These are phyloP conservation scores for silkworm (Bombyx mori) DNA, from an alignment of 1,140 invertebrate species.

Conservation along the genomic window DNA sequence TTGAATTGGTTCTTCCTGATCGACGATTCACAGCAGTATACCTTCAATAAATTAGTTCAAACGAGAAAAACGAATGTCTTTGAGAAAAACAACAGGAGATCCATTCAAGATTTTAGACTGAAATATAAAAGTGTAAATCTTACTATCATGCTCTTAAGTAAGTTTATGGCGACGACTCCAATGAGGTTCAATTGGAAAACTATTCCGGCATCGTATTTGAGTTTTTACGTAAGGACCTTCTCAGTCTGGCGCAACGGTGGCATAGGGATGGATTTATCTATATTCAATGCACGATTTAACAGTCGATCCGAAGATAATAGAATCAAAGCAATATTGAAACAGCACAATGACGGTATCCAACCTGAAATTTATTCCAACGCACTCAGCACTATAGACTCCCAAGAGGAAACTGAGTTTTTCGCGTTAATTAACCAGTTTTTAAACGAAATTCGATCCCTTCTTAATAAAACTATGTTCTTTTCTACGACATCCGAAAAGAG, in stretches of 20 bases:
- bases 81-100: slow-evolving; percentile 25
- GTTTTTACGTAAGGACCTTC: slow-evolving; percentile 48
- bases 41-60: slow-evolving; percentile 2
- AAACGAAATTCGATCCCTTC: slow-evolving; percentile 32
- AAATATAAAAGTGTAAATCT: slow-evolving; percentile 46
- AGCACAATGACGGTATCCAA: slow-evolving; percentile 48
- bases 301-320: slow-evolving; percentile 27
- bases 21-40: slow-evolving; percentile 32
- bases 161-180: slow-evolving; percentile 50
- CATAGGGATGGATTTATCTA: slow-evolving; percentile 41
- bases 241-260: slow-evolving; percentile 54
- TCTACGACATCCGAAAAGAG: slow-evolving; percentile 15
- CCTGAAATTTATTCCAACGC: slow-evolving; percentile 31
- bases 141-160: slow-evolving; percentile 36
- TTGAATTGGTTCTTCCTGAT: slow-evolving; percentile 45
- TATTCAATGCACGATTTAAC: slow-evolving; percentile 36
- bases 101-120: slow-evolving; percentile 33
- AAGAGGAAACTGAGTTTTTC: slow-evolving; percentile 41
- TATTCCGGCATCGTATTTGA: slow-evolving; percentile 33
- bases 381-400: slow-evolving; percentile 31
- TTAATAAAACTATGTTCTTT: slow-evolving; percentile 22
- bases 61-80: slow-evolving; percentile 1
- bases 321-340: slow-evolving; percentile 38
- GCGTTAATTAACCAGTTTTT: slow-evolving; percentile 30
- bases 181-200: slow-evolving; percentile 43